Evolutionary conservation across 2,113 vertebrate genomes (phyloP).

Genomic region (Nerophis lumbriciformis): DNA sequence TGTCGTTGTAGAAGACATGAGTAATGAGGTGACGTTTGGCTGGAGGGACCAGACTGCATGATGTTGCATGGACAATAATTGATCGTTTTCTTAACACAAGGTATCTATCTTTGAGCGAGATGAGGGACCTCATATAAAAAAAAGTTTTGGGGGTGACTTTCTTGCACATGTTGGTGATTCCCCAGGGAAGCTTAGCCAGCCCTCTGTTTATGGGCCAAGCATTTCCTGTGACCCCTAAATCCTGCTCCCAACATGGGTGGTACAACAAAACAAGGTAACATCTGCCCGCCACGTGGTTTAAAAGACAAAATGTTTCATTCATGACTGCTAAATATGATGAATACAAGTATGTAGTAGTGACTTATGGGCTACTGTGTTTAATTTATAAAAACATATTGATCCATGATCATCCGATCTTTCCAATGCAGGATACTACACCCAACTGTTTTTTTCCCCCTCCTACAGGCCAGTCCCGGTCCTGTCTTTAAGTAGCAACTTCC

Average conservation of each 20-base stretch:
- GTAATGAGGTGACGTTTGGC: neutral
- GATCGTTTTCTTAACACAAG: no score
- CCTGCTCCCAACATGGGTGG: constrained; percentile 16
- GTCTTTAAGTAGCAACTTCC: no score
- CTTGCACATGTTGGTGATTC: no score
- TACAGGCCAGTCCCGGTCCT: no score
- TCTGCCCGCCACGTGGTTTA: constrained; percentile 21
- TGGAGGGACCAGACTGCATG: neutral
- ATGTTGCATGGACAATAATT: neutral
- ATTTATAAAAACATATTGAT: no score
- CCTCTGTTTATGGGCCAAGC: neutral
- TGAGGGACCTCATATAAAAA: no score
- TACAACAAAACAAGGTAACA: constrained; percentile 27
- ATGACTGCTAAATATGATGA: neutral
- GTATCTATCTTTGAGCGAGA: no score
- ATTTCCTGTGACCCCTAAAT: neutral
- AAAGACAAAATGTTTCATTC: neutral
- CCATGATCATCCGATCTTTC: no score
- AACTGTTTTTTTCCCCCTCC: no score
- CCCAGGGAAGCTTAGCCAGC: neutral
- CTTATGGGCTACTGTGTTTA: neutral
- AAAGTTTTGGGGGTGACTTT: no score
- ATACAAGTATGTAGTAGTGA: neutral
- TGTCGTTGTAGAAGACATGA: neutral
- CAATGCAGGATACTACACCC: no score